phyloP scores from a whole-genome alignment of 2,113 vertebrate species.

The Oceanites oceanicus region DNA sequence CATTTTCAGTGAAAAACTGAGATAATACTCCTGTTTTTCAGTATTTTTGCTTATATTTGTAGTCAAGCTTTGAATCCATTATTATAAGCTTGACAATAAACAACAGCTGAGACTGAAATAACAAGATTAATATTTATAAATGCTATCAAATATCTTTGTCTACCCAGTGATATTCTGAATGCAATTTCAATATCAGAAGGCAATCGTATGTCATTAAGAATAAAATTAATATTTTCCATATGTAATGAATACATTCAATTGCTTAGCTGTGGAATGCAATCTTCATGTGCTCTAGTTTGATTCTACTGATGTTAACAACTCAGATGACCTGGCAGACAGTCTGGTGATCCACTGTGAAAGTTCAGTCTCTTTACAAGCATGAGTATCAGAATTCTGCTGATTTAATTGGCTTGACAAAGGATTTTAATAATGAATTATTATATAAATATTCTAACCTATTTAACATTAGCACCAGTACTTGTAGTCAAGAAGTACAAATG shows the following conservation, averaged over 20 bases:
- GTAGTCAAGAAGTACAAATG: background rate
- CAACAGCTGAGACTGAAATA: background rate
- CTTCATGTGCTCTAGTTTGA: background rate
- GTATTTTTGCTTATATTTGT: background rate
- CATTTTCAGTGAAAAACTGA: background rate
- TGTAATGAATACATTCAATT: background rate
- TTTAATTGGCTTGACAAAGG: background rate
- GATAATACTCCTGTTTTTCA: background rate
- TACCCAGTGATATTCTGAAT: background rate
- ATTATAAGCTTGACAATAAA: background rate
- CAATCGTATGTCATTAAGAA: background rate
- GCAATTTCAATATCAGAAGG: background rate
- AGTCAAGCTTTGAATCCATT: background rate
- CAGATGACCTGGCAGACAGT: background rate
- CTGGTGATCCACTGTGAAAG: background rate
- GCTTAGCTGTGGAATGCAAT: background rate
- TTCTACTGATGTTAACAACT: background rate
- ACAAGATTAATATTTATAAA: background rate
- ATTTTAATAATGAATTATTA: slow-evolving; percentile 6
- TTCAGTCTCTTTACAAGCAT: background rate
- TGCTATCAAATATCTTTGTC: background rate
- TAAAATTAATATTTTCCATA: background rate
- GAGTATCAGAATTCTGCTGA: background rate
- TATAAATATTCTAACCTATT: slow-evolving; percentile 34
- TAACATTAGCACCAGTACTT: background rate